These are phyloP conservation scores for Anarrhichthys ocellatus DNA, from an alignment of 2,113 vertebrate genomes.

Conservation along the genomic window DNA sequence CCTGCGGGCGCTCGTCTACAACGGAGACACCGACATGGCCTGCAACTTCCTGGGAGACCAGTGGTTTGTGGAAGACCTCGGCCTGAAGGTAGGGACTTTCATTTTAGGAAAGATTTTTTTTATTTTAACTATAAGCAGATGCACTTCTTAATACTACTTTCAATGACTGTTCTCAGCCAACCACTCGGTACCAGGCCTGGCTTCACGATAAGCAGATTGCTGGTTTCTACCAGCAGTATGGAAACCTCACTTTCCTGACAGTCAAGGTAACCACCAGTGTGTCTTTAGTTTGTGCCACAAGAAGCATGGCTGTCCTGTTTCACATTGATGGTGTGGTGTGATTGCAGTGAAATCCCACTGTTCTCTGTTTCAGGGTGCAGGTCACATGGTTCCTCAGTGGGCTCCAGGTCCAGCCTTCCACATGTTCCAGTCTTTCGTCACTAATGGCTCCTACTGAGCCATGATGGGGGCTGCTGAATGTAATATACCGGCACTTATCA, in stretches of 20 bases:
- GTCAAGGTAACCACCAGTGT: slow-evolving; percentile 76
- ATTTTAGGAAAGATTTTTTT: background rate
- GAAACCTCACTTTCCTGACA: slow-evolving; percentile 84
- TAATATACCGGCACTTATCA: slow-evolving; percentile 12
- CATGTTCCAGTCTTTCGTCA: slow-evolving; percentile 84
- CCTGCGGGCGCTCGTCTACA: slow-evolving; percentile 81
- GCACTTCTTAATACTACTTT: too few species aligned
- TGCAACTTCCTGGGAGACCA: slow-evolving; percentile 86
- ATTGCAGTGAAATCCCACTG: background rate
- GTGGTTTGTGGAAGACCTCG: slow-evolving; percentile 85
- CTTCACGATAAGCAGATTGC: slow-evolving; percentile 78
- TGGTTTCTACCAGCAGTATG: slow-evolving; percentile 83
- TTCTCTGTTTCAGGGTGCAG: slow-evolving; percentile 80
- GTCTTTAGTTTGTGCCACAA: background rate
- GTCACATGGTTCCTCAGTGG: slow-evolving; percentile 89
- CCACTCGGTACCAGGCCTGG: slow-evolving; percentile 77
- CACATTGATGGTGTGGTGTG: background rate
- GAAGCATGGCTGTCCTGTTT: background rate
- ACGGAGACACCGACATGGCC: slow-evolving; percentile 86
- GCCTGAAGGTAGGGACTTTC: slow-evolving; percentile 65
- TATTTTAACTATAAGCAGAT: background rate
- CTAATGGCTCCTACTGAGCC: slow-evolving; percentile 72
- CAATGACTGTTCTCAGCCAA: slow-evolving; percentile 59
- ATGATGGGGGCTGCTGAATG: background rate
- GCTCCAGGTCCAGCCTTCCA: slow-evolving; percentile 82